These are phyloP conservation scores for Galerucella pusilla DNA, from an alignment of 2,888 invertebrate species.

Conservation along the genomic window DNA sequence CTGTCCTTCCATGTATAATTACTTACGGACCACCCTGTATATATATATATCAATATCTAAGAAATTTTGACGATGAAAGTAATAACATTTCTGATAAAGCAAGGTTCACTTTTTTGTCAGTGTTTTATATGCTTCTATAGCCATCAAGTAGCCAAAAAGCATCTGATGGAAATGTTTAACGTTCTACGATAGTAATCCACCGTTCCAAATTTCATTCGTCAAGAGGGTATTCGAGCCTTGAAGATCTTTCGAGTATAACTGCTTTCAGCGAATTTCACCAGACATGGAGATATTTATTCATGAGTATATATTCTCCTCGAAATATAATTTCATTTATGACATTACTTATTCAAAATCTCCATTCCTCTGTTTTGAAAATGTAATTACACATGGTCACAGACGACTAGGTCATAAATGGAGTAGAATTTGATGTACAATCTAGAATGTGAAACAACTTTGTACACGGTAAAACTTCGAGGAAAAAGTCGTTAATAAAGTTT, in stretches of 20 bases:
- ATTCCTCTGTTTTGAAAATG: slow-evolving; percentile 37
- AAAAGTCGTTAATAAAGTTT: neutral
- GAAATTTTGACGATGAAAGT: too few species aligned
- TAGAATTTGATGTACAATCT: slow-evolving; percentile 34
- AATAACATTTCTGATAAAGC: too few species aligned
- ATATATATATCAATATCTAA: too few species aligned
- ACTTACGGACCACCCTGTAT: too few species aligned
- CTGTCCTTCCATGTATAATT: too few species aligned
- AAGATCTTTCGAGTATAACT: slow-evolving; percentile 5
- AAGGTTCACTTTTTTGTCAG: too few species aligned
- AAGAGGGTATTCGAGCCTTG: slow-evolving; percentile 12
- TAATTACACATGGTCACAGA: slow-evolving; percentile 42
- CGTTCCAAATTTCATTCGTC: slow-evolving; percentile 2
- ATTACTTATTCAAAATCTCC: slow-evolving; percentile 42
- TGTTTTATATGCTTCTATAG: neutral
- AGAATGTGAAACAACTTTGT: slow-evolving; percentile 34
- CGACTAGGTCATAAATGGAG: slow-evolving; percentile 41
- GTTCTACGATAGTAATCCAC: neutral
- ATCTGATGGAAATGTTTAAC: neutral
- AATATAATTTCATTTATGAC: slow-evolving; percentile 38
- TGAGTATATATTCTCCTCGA: neutral
- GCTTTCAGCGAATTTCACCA: slow-evolving; percentile 1
- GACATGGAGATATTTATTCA: slow-evolving; percentile 13
- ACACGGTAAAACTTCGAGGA: slow-evolving; percentile 18
- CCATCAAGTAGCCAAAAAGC: neutral